A percentile compares a stretch with the other conserved stretches of the same genome.
Evolutionary conservation across 2,888 invertebrate species (phyloP).

Genomic region (Electrophaes corylata): DNA sequence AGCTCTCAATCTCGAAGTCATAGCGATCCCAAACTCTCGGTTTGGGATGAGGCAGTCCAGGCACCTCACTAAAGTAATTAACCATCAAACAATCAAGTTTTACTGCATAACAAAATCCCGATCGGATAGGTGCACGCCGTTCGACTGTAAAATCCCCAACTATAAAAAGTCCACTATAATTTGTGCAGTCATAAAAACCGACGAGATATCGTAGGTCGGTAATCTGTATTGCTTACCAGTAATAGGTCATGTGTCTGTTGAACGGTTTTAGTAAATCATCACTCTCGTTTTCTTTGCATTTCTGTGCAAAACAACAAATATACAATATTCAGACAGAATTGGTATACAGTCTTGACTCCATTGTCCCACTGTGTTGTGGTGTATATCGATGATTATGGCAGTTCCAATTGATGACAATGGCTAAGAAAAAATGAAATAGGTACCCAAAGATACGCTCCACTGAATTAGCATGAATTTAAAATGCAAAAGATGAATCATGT

Average conservation of each 20-base stretch:
- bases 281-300: background rate
- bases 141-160: constrained; percentile 40
- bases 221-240: constrained; percentile 29
- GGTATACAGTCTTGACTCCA: no score
- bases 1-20: constrained; percentile 17
- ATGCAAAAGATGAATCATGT: no score
- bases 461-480: no score
- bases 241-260: constrained; percentile 28
- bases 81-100: constrained; percentile 72
- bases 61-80: constrained; percentile 56
- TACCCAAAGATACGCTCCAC: no score
- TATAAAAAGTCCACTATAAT: constrained; percentile 42
- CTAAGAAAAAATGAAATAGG: no score
- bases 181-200: constrained; percentile 42
- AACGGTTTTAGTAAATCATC: constrained; percentile 3
- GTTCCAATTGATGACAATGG: no score
- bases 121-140: constrained; percentile 45
- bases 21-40: constrained; percentile 36
- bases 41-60: constrained; percentile 38
- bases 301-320: background rate
- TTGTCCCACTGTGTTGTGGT: no score
- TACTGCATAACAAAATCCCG: constrained; percentile 66
- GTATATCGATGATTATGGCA: no score
- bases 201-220: constrained; percentile 36
- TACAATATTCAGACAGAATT: no score